Percentiles rank a stretch among this genome's conserved stretches.
Evolutionary conservation across 2,797 vertebrate genomes (phyloP).

Genomic region (Mormyrops attenuatus): DNA sequence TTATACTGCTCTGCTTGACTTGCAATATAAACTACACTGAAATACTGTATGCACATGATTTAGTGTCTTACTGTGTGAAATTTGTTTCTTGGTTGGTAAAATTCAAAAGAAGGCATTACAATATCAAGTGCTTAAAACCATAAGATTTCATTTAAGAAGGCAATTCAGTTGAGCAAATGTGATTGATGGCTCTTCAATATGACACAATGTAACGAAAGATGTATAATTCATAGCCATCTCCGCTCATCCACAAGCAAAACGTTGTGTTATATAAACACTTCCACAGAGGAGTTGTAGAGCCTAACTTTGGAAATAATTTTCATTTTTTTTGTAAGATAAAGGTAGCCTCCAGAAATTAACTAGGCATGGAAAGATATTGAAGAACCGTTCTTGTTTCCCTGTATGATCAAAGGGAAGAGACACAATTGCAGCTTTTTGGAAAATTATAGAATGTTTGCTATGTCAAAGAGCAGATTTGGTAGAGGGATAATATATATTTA

Average conservation of each 20-base stretch:
- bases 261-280: not conserved
- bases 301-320: not conserved
- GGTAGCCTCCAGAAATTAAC: not conserved
- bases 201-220: not conserved
- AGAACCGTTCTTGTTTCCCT: not conserved
- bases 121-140: slow-evolving; percentile 7
- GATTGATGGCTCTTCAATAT: not conserved
- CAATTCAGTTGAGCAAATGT: not conserved
- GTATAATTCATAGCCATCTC: not conserved
- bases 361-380: not conserved
- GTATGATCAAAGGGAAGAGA: not conserved
- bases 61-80: not conserved
- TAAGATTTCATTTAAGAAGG: not conserved
- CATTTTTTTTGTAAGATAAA: not conserved
- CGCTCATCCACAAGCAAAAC: not conserved
- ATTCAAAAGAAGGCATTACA: not conserved
- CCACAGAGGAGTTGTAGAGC: not conserved
- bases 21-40: not conserved
- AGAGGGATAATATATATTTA: not conserved
- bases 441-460: not conserved
- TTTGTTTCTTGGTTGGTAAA: not conserved
- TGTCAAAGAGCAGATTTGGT: not conserved
- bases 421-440: not conserved
- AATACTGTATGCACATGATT: not conserved
- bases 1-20: not conserved